phyloP scores from a whole-genome alignment of 2,888 invertebrate genomes.

The Callinectes sapidus region DNA sequence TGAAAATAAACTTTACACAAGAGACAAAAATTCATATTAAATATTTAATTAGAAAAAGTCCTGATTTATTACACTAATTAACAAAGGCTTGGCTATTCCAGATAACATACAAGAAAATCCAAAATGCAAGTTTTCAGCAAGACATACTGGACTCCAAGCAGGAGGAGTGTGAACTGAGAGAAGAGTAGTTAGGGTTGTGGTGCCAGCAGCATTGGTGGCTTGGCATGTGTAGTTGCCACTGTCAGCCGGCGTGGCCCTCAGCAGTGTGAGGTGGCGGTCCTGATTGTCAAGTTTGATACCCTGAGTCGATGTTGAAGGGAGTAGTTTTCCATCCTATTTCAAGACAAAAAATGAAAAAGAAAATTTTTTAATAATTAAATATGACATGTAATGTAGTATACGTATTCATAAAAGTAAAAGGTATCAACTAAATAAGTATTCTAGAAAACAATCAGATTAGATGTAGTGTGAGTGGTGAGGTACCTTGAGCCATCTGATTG shows the following conservation, averaged over 20 bases:
- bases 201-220: slow-evolving; percentile 65
- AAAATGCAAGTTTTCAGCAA: background rate
- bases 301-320: slow-evolving; percentile 27
- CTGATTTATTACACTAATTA: background rate
- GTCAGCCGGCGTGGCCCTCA: slow-evolving; percentile 35
- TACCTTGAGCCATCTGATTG: slow-evolving; percentile 68
- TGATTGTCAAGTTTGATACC: slow-evolving; percentile 48
- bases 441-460: background rate
- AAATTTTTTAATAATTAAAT: background rate
- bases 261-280: slow-evolving; percentile 52
- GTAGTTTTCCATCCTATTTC: slow-evolving; percentile 51
- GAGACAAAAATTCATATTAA: background rate
- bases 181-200: slow-evolving; percentile 62
- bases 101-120: background rate
- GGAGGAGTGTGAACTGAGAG: slow-evolving; percentile 61
- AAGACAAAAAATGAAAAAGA: background rate
- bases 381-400: background rate
- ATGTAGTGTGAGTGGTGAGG: background rate
- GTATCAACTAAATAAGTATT: background rate
- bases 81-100: background rate
- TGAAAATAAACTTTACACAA: background rate
- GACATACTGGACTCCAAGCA: slow-evolving; percentile 48
- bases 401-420: no score
- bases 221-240: slow-evolving; percentile 67
- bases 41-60: background rate